Evolutionary conservation across 1,140 invertebrate genomes (phyloP).

Genomic region (Lasaia peninsularis): DNA sequence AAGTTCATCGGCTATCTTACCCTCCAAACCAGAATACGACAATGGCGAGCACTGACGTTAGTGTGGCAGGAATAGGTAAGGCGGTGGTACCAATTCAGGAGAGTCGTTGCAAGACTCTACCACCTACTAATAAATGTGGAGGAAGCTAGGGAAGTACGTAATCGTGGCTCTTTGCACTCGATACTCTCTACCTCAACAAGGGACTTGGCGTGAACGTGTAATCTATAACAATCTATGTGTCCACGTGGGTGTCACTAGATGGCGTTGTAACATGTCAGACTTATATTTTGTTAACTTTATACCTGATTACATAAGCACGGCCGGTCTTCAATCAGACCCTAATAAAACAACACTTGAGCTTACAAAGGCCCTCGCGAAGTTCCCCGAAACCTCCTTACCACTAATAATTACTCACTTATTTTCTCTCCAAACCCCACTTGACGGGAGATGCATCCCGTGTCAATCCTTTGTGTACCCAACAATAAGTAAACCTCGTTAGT

Average conservation of each 20-base stretch:
- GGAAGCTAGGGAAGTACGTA: no score
- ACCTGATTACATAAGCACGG: conserved; percentile 17
- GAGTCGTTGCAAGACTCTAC: no score
- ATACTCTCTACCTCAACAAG: no score
- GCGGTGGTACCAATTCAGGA: no score
- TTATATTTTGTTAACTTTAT: neutral
- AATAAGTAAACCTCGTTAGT: conserved; percentile 13
- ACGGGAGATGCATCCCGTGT: conserved; percentile 50
- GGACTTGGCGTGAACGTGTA: no score
- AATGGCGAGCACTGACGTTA: no score
- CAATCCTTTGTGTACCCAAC: conserved; percentile 40
- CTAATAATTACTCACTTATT: conserved; percentile 55
- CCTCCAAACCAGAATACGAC: no score
- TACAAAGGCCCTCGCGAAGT: conserved; percentile 26
- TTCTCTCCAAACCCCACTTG: conserved; percentile 47
- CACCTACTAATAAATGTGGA: no score
- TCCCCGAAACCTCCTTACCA: conserved; percentile 33
- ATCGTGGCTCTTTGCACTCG: no score
- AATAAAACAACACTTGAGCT: conserved; percentile 38
- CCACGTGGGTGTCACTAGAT: neutral
- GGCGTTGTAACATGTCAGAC: conserved; percentile 12
- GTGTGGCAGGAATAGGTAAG: no score
- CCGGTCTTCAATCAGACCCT: conserved; percentile 27
- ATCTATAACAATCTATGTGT: neutral
- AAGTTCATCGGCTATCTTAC: no score